A percentile compares a stretch with the other conserved stretches of the same genome.
Conservation (phyloP, 2,797 vertebrate species). For the Hoplostethus atlanticus region DNA sequence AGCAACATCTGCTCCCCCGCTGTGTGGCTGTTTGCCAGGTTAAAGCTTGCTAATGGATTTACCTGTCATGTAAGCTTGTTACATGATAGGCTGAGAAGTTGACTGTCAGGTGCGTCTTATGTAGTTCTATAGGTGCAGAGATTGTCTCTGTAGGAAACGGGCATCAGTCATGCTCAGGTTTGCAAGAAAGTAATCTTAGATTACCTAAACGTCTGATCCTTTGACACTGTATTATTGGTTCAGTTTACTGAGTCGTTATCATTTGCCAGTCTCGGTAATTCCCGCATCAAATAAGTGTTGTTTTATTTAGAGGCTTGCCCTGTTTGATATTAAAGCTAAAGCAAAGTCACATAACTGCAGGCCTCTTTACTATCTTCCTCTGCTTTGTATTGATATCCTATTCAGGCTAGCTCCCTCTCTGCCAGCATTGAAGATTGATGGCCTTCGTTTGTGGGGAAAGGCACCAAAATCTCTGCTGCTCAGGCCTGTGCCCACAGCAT, state of each 20-base stretch:
- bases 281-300: neutral
- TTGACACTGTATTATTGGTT: neutral
- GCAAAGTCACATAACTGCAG: neutral
- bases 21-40: slow-evolving; percentile 65
- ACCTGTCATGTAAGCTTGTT: slow-evolving; percentile 74
- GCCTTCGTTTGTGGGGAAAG: slow-evolving; percentile 79
- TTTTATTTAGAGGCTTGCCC: neutral
- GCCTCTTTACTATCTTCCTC: slow-evolving; percentile 38
- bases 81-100: slow-evolving; percentile 56
- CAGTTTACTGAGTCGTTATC: neutral
- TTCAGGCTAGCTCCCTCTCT: slow-evolving; percentile 59
- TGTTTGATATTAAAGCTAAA: slow-evolving; percentile 1
- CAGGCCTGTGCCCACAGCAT: slow-evolving; percentile 69
- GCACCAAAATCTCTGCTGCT: slow-evolving; percentile 77
- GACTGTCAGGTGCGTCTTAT: slow-evolving; percentile 45
- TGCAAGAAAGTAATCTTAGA: neutral
- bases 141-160: slow-evolving; percentile 16
- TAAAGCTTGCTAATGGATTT: slow-evolving; percentile 76
- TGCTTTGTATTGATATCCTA: slow-evolving; percentile 72
- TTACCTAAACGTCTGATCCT: neutral
- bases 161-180: slow-evolving; percentile 8
- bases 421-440: slow-evolving; percentile 80
- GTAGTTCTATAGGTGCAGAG: slow-evolving; percentile 30
- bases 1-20: slow-evolving; percentile 38
- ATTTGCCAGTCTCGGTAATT: neutral